Conservation (phyloP, 2,888 invertebrate genomes). For the Nyleta sp. region DNA sequence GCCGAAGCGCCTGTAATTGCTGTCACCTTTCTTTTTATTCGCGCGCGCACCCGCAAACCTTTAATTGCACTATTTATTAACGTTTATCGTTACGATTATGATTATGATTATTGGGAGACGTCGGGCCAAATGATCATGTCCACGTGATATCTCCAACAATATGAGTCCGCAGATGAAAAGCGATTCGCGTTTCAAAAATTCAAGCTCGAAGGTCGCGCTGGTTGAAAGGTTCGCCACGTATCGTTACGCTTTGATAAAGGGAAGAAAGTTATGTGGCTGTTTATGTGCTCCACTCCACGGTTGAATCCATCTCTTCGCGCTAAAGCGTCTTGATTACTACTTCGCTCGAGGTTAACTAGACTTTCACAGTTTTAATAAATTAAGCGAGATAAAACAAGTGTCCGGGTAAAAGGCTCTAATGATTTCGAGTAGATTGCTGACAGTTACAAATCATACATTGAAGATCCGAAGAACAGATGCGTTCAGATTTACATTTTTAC, state of each 20-base stretch:
- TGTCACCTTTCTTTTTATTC: conserved; percentile 44
- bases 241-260: conserved; percentile 12
- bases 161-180: conserved; percentile 8
- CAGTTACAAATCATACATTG: conserved; percentile 22
- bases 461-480: background rate
- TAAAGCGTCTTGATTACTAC: conserved; percentile 38
- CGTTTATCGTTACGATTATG: conserved; percentile 49
- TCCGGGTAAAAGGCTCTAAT: conserved; percentile 9
- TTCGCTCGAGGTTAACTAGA: conserved; percentile 35
- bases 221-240: conserved; percentile 16
- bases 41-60: conserved; percentile 8
- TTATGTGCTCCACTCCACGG: background rate
- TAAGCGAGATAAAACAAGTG: conserved; percentile 19
- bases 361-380: conserved; percentile 49
- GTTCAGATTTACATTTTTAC: background rate
- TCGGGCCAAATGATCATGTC: conserved; percentile 2
- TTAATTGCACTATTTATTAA: conserved; percentile 56
- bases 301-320: conserved; percentile 17
- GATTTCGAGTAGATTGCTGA: background rate
- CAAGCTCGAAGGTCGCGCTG: background rate
- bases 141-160: conserved; percentile 7
- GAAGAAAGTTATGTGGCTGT: conserved; percentile 4
- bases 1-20: conserved; percentile 47
- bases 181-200: conserved; percentile 11
- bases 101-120: conserved; percentile 28